Conservation (phyloP, 1,140 invertebrate genomes). For the Chrysomallon squamiferum region DNA sequence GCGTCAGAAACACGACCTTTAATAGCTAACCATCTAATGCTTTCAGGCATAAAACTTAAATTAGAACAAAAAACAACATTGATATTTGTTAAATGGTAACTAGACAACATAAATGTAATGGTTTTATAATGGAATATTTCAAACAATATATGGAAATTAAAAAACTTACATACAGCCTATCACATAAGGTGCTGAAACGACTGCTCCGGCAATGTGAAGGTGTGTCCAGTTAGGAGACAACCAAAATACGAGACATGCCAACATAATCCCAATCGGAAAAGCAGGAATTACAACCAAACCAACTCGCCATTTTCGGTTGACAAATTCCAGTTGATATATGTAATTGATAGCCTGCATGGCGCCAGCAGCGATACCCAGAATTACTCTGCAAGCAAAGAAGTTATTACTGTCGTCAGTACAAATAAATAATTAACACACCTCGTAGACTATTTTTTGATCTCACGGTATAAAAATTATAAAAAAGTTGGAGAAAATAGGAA, state of each 20-base stretch:
- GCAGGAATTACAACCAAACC: conserved; percentile 8
- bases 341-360: conserved; percentile 20
- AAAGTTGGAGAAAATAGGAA: too few relatives aligned
- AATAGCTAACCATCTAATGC: conserved; percentile 34
- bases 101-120: neutral
- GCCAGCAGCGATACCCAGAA: conserved; percentile 26
- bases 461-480: too few relatives aligned
- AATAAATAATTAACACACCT: too few relatives aligned
- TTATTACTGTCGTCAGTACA: neutral
- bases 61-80: neutral
- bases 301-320: conserved; percentile 23
- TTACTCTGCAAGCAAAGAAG: conserved; percentile 7
- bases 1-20: conserved; percentile 32
- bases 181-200: neutral
- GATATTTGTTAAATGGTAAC: neutral
- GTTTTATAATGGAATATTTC: neutral
- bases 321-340: conserved; percentile 29
- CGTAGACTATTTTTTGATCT: too few relatives aligned
- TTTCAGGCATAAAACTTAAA: conserved; percentile 39
- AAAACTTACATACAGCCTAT: conserved; percentile 13
- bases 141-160: neutral
- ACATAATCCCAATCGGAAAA: conserved; percentile 9
- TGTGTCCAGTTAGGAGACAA: conserved; percentile 15
- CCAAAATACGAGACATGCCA: conserved; percentile 6
- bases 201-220: conserved; percentile 14